Evolutionary conservation across 2,113 vertebrate species (phyloP), one percentile per base, ranked within the genome.

Genomic region (Lota lota): DNA sequence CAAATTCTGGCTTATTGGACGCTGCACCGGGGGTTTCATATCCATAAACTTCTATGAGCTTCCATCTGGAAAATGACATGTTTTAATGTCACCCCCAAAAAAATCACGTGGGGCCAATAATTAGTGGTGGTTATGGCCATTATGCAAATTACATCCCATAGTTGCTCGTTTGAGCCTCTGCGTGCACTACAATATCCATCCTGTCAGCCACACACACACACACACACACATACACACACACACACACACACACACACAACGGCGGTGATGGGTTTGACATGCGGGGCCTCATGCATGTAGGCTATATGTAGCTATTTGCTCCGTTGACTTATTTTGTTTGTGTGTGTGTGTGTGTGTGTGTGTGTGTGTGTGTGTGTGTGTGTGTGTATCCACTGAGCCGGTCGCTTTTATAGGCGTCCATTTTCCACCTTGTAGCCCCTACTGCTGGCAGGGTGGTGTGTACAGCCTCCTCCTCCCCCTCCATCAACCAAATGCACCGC

Each of bases 401-500:
- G 85, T 75, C 71, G 75, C 72, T 72, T 76, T 81, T 60, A 19
- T 71, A 74, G 85, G 88, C 90, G 85, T 90, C 90, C 89, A 92
- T 92, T 92, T 91, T 90, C 88, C 83, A 78, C 83, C 77, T 76
- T 82, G 77, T 16, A 82, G 78, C 77, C 79, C 79, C 21, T 79
- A 40, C 36, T 5, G 85, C 79, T 84, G 71, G 74, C 78, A 79
- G 77, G 71, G 54, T 74, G 81, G 79, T 87, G 79, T 83, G 81
- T 85, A 77, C 50, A 57, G 75, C 73, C 74, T 22, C 22, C 72
- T 82, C n/a, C 19, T 58, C 19, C 18, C 6, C 17, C 19, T 21
- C 75, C 63, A 60, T 79, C 89, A 89, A 90, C 87, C n/a, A 85
- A 89, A 90, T 90, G 87, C 90, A 87, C 88, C 85, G 89, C 88